A percentile compares a stretch with the other conserved stretches of the same genome.
These are phyloP conservation scores for Pantala flavescens DNA, from an alignment of 1,140 invertebrate species.

Conservation along the genomic window DNA sequence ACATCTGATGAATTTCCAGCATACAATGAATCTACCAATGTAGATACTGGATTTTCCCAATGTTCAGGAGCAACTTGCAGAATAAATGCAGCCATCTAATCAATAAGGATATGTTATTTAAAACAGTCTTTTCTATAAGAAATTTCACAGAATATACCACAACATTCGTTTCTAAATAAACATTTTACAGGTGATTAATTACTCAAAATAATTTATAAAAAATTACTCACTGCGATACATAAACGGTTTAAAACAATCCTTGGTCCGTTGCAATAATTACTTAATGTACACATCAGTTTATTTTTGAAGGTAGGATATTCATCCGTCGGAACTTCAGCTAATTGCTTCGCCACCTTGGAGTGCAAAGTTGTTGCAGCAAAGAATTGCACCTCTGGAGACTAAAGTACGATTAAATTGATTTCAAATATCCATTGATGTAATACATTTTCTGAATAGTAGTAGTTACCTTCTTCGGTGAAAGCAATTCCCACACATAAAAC, in stretches of 20 bases:
- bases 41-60: constrained; percentile 53
- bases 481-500: constrained; percentile 78
- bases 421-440: constrained; percentile 15
- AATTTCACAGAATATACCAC: constrained; percentile 11
- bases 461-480: constrained; percentile 62
- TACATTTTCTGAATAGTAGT: constrained; percentile 17
- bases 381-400: constrained; percentile 80
- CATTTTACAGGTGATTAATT: too few relatives aligned
- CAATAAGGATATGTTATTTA: constrained; percentile 24
- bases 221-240: constrained; percentile 67
- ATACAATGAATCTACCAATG: constrained; percentile 52
- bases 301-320: constrained; percentile 63
- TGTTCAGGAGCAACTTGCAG: constrained; percentile 48
- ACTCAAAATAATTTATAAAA: constrained; percentile 1
- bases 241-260: constrained; percentile 75
- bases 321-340: constrained; percentile 68
- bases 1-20: constrained; percentile 46
- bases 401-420: constrained; percentile 27
- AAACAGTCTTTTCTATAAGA: constrained; percentile 10
- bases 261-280: constrained; percentile 61
- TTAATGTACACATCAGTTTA: constrained; percentile 62
- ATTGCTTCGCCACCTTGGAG: constrained; percentile 72
- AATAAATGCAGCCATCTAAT: constrained; percentile 52
- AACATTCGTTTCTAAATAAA: constrained; percentile 14
- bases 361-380: constrained; percentile 84